These are phyloP conservation scores for Scrobipalpa costella DNA, from an alignment of 2,888 invertebrate genomes.

Conservation along the genomic window DNA sequence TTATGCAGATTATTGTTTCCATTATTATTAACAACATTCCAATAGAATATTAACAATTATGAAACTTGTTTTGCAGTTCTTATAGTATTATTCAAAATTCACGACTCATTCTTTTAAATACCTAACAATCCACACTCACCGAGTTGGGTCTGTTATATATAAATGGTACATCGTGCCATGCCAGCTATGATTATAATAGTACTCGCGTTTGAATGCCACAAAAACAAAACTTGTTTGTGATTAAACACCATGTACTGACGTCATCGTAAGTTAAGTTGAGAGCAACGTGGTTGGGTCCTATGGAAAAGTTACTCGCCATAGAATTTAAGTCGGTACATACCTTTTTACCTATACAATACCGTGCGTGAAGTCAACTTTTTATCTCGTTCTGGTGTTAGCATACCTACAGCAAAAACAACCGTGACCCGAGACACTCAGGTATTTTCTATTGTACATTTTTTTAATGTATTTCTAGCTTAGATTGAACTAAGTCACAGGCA, in stretches of 20 bases:
- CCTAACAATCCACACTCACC: not conserved
- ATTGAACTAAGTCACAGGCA: no score
- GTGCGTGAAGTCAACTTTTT: not conserved
- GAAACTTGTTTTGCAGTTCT: not conserved
- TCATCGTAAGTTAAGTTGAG: not conserved
- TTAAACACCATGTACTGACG: not conserved
- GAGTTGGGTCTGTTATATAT: not conserved
- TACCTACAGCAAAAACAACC: not conserved
- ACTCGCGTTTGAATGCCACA: slow-evolving; percentile 3
- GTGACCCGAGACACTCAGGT: no score
- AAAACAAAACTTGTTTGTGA: slow-evolving; percentile 7
- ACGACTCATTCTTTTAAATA: not conserved
- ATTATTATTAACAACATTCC: not conserved
- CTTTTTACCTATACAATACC: not conserved
- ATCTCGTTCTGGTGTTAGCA: not conserved
- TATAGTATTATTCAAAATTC: not conserved
- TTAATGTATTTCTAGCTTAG: no score
- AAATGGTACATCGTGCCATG: not conserved
- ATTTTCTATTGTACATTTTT: no score
- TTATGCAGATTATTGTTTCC: not conserved
- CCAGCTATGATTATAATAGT: no score
- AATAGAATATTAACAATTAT: not conserved
- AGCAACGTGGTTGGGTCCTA: no score
- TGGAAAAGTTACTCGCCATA: not conserved
- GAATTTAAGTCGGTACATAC: not conserved